A percentile compares a stretch with the other conserved stretches of the same genome.
Conservation (phyloP, 2,113 vertebrate species). For the Gymnocephalus cernua region DNA sequence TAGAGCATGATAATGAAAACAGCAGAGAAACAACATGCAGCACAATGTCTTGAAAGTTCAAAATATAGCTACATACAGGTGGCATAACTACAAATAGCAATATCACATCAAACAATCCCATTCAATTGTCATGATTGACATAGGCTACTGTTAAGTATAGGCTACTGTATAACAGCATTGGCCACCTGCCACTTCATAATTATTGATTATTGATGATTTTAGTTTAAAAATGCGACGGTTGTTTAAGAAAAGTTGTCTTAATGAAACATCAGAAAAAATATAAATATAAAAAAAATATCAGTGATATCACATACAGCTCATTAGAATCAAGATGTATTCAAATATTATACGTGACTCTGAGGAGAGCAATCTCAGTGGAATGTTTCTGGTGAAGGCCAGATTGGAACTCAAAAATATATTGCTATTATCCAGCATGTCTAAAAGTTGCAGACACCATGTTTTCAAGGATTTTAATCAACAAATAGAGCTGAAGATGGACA, state of each 20-base stretch:
- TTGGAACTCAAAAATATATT: not conserved
- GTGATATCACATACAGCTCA: too few species aligned
- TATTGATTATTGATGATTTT: not conserved
- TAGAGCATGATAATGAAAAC: too few species aligned
- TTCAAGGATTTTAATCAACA: not conserved
- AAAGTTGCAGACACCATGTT: constrained; percentile 14
- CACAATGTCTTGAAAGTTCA: not conserved
- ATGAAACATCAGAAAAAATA: too few species aligned
- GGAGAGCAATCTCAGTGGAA: not conserved
- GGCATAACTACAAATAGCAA: too few species aligned
- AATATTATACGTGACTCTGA: not conserved
- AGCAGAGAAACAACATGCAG: not conserved
- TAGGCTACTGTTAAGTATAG: not conserved
- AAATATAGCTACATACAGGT: too few species aligned
- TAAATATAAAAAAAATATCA: too few species aligned
- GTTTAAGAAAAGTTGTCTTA: too few species aligned
- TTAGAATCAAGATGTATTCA: not conserved
- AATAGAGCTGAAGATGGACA: not conserved
- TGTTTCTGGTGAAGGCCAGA: not conserved
- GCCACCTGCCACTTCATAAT: too few species aligned
- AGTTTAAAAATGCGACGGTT: not conserved
- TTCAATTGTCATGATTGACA: not conserved
- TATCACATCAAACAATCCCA: not conserved
- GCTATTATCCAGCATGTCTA: not conserved
- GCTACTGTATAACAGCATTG: too few species aligned